Evolutionary conservation across 2,888 invertebrate species (phyloP), one percentile per base, ranked within the genome.

Genomic region (Lutraria lutraria): DNA sequence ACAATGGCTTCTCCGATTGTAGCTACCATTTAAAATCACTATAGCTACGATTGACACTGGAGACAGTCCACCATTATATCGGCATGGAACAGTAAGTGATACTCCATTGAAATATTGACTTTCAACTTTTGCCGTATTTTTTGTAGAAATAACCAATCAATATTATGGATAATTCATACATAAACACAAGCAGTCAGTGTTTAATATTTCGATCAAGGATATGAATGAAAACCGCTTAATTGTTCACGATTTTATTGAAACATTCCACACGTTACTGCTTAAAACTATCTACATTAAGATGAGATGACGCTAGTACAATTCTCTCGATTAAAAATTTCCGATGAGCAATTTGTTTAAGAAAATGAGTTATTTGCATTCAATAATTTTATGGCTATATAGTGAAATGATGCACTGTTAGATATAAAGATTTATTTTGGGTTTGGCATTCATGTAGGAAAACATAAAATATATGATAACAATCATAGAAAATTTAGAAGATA

Each of bases 131-230:
- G 76, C 34, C 15, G 34, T 34, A 68, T 29, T 76, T 76, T 76
- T 76, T 76, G 76, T 76, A 34, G 76, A 31, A 34, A 76, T 76
- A 34, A 76, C 34, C 34, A 31, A 76, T 76, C 76, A 76, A 76
- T 76, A 76, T 16, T 16, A 76, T 6, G 34, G 15, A 34, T 76
- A 76, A 76, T 76, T 76, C 31, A 76, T 76, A 76, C 76, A 76
- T 76, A 76, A 76, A 76, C 76, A 76, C 76, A 19, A 34, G 34
- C 76, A 34, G 25, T 76, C 34, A 16, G 76, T 76, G 31, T 76
- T 76, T 34, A 76, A 34, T 16, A 76, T 31, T 76, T 16, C 34
- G 34, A 76, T 76, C 76, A 76, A 31, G 29, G 29, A 76, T 68
- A 76, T 76, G 76, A 76, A 76, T 10, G 76, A 76, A 31, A 25